A percentile compares a stretch with the other conserved stretches of the same genome.
These are phyloP conservation scores for Leptopterna dolabrata DNA, from an alignment of 2,888 invertebrate species.

Conservation along the genomic window DNA sequence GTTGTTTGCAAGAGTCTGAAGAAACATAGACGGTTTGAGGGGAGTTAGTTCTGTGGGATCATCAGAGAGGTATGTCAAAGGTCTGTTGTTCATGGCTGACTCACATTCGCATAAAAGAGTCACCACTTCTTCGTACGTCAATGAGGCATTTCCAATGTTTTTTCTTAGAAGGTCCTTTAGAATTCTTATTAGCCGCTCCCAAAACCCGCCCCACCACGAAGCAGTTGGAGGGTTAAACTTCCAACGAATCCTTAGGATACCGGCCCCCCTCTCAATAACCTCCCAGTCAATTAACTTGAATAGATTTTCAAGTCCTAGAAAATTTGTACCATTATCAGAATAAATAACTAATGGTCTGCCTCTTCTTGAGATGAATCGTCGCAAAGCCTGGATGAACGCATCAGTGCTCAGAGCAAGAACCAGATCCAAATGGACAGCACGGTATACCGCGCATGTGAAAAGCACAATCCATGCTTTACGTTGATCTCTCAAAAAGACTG, in stretches of 20 bases:
- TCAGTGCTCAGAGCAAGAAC: not conserved
- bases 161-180: too few relatives aligned
- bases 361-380: not conserved
- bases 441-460: slow-evolving; percentile 6
- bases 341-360: slow-evolving; percentile 62
- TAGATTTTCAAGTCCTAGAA: slow-evolving; percentile 66
- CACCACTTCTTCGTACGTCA: slow-evolving; percentile 43
- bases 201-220: too few relatives aligned
- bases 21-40: too few relatives aligned
- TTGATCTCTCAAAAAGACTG: not conserved
- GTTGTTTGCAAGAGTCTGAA: too few relatives aligned
- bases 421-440: too few relatives aligned
- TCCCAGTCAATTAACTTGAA: slow-evolving; percentile 70
- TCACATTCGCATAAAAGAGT: slow-evolving; percentile 56
- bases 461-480: not conserved
- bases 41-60: too few relatives aligned
- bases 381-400: not conserved
- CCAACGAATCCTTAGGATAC: too few relatives aligned
- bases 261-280: slow-evolving; percentile 61
- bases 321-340: slow-evolving; percentile 67
- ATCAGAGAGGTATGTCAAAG: too few relatives aligned
- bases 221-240: too few relatives aligned
- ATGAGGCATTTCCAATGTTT: slow-evolving; percentile 36
- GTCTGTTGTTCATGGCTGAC: too few relatives aligned
- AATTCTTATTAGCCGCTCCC: slow-evolving; percentile 60